Percentiles rank a stretch among this genome's conserved stretches.
Conservation (phyloP, 2,888 invertebrate genomes). For the Drosophila anomalata region DNA sequence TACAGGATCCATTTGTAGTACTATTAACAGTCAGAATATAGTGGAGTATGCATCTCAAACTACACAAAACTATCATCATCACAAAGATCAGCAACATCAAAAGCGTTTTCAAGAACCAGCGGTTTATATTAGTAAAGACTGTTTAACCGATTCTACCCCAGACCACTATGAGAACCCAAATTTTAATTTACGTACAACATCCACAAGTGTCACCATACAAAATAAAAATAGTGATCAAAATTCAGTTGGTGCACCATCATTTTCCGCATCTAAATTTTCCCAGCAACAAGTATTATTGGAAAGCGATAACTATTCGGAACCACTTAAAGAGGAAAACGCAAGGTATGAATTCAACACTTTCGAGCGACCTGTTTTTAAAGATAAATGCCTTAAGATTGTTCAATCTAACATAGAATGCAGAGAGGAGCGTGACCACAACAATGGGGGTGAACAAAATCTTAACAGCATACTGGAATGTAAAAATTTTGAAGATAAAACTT, state of each 20-base stretch:
- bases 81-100: conserved; percentile 55
- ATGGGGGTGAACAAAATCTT: conserved; percentile 52
- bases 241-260: conserved; percentile 56
- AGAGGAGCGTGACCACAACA: conserved; percentile 50
- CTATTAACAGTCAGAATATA: conserved; percentile 60
- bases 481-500: conserved; percentile 70
- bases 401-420: conserved; percentile 57
- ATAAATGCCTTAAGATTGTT: conserved; percentile 38
- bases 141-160: conserved; percentile 77
- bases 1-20: conserved; percentile 76
- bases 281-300: conserved; percentile 78
- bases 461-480: conserved; percentile 66
- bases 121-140: conserved; percentile 64
- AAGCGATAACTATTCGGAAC: conserved; percentile 83
- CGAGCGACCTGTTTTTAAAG: conserved; percentile 86
- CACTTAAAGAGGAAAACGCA: conserved; percentile 75
- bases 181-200: conserved; percentile 78
- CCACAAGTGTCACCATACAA: conserved; percentile 39
- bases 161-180: conserved; percentile 84
- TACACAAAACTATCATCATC: conserved; percentile 39
- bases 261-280: conserved; percentile 62
- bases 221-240: conserved; percentile 56
- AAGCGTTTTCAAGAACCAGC: conserved; percentile 38
- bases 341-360: conserved; percentile 86
- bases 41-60: conserved; percentile 49